Evolutionary conservation across 2,113 vertebrate species (phyloP).

Genomic region (Lucifuga dentata): DNA sequence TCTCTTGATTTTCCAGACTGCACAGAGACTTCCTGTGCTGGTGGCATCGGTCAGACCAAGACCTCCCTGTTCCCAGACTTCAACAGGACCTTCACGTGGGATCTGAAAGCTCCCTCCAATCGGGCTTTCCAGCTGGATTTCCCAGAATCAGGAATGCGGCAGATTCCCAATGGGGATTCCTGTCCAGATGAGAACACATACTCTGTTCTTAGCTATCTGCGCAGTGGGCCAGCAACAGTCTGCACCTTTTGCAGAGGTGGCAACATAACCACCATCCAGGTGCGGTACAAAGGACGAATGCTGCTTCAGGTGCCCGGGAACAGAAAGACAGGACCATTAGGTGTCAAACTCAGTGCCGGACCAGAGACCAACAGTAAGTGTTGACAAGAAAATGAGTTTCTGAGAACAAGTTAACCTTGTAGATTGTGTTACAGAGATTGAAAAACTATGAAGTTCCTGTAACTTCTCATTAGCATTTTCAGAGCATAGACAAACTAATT

Average conservation of each 20-base stretch:
- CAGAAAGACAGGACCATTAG: conserved; percentile 65
- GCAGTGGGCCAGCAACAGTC: conserved; percentile 66
- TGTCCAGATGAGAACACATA: conserved; percentile 86
- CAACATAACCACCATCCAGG: conserved; percentile 82
- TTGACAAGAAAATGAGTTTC: not conserved
- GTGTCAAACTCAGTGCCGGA: conserved; percentile 85
- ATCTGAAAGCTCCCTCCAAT: conserved; percentile 77
- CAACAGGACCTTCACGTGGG: conserved; percentile 89
- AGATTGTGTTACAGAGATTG: not conserved
- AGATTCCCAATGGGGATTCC: conserved; percentile 77
- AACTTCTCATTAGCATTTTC: not conserved
- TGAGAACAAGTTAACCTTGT: not conserved
- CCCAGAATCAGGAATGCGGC: conserved; percentile 81
- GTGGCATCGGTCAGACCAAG: conserved; percentile 80
- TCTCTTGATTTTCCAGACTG: conserved; percentile 83
- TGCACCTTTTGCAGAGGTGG: conserved; percentile 92
- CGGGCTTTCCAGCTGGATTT: conserved; percentile 87
- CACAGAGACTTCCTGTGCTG: conserved; percentile 76
- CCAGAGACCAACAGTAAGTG: conserved; percentile 86
- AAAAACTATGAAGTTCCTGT: not conserved
- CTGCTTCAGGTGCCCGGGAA: conserved; percentile 48
- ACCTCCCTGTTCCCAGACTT: conserved; percentile 81
- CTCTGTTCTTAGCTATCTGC: conserved; percentile 74
- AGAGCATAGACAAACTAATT: not conserved
- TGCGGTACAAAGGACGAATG: conserved; percentile 63